Evolutionary conservation across 2,888 invertebrate genomes (phyloP), one percentile per base, ranked within the genome.

Genomic region (Cheilosia vulpina): DNA sequence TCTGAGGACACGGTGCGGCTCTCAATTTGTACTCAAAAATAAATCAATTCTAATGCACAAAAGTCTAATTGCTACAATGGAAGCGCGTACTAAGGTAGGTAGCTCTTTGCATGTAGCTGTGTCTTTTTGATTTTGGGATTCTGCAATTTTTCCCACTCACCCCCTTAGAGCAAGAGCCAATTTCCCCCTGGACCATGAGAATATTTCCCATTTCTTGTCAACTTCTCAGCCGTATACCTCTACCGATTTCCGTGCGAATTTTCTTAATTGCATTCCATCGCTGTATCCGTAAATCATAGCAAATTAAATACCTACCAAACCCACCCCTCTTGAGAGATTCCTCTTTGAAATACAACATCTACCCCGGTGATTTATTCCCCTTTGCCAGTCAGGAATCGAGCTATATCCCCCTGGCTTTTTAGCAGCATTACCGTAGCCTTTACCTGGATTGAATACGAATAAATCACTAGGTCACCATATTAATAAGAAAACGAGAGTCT

Each of bases 371-470:
- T 38, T 58, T 53, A n/a, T 53, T 66, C 65, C 84, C 72, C 66
- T 34, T 38, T 13, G 38, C 38, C 2, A 38, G 13, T 15, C 24
- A 34, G 27, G 4, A 52, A 13, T 52, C 21, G 0, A 31, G 31
- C 27, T 21, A 21, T 4, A 50, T 24, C 24, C 13, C 52, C 24
- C 52, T 52, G 15, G 7, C 7, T 47, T 19, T 7, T 7, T 58
- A 34, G 53, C 19, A 21, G 15, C 24, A 34, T 58, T 27, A 27
- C 27, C 27, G 27, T 27, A 27, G 34, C 45, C 11, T 50, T 50
- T 76, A 65, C 75, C 84, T 71, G 65, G 66, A 80, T 76, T 66
- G 60, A 77, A 69, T 57, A 72, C 19, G 45, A 71, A 76, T 85
- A 66, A 81, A 72, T 81, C 85, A 81, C 72, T 58, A 63, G 76